phyloP scores from a whole-genome alignment of 2,797 vertebrate species.

The Myotis vivesi region DNA sequence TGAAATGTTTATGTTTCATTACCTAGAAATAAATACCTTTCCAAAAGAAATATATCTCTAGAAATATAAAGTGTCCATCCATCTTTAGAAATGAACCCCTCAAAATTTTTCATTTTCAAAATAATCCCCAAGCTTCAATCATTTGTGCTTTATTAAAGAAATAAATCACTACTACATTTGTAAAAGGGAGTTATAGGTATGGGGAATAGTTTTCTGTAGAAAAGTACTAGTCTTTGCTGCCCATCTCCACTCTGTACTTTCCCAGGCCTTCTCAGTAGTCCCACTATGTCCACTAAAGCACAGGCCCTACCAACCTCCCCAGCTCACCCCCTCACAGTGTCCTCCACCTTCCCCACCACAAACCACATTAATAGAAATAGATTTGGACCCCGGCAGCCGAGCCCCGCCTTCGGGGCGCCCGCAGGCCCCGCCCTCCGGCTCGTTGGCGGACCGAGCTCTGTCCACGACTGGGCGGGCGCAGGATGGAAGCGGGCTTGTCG shows the following conservation, averaged over 20 bases:
- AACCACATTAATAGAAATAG: not conserved
- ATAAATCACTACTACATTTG: not conserved
- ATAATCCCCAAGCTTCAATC: not conserved
- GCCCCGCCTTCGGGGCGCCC: too few relatives aligned
- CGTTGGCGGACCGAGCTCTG: too few relatives aligned
- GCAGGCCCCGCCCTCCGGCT: too few relatives aligned
- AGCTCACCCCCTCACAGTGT: not conserved
- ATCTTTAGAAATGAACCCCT: slow-evolving; percentile 19
- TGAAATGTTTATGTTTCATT: not conserved
- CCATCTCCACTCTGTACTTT: not conserved
- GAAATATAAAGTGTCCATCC: not conserved
- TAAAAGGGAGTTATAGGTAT: not conserved
- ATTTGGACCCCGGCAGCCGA: too few relatives aligned
- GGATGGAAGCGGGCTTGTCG: too few relatives aligned
- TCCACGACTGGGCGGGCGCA: too few relatives aligned
- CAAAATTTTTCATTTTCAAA: not conserved
- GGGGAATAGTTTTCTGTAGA: not conserved
- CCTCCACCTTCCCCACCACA: not conserved
- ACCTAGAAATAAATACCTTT: slow-evolving; percentile 41
- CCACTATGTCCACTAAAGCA: not conserved
- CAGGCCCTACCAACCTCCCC: not conserved
- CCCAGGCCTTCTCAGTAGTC: not conserved
- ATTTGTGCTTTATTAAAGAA: not conserved
- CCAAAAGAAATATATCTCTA: not conserved
- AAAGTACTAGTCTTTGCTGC: not conserved